Evolutionary conservation across 1,140 invertebrate species (phyloP).

Genomic region (Heliconius hermathena): DNA sequence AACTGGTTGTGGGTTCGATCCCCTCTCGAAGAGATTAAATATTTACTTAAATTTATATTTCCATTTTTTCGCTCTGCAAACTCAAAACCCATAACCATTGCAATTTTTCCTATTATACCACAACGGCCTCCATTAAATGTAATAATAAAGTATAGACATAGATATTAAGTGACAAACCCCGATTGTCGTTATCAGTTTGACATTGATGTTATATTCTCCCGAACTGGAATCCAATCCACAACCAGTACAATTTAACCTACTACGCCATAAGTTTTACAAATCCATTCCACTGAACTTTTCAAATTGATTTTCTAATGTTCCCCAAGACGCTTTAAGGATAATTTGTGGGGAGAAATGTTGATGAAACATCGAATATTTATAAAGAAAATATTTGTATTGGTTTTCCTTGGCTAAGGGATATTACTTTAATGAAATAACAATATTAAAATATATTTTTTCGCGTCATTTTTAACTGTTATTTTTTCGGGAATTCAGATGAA

Average conservation of each 20-base stretch:
- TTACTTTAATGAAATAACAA: not conserved
- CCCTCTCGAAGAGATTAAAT: too few relatives aligned
- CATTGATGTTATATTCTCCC: too few relatives aligned
- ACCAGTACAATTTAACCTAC: not conserved
- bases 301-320: slow-evolving; percentile 4
- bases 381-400: slow-evolving; percentile 6
- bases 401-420: not conserved
- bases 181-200: too few relatives aligned
- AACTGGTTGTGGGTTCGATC: too few relatives aligned
- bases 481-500: not conserved
- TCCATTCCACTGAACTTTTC: not conserved
- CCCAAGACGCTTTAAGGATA: not conserved
- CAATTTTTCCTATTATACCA: too few relatives aligned
- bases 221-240: not conserved
- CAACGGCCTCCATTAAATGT: too few relatives aligned
- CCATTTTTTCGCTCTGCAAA: too few relatives aligned
- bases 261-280: not conserved
- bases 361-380: slow-evolving; percentile 9
- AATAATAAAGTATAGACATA: too few relatives aligned
- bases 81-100: too few relatives aligned
- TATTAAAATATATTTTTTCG: not conserved
- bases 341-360: not conserved
- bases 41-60: too few relatives aligned
- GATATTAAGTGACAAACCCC: too few relatives aligned
- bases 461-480: not conserved